These are phyloP conservation scores for Cyrtodaria siliqua DNA, from an alignment of 2,888 invertebrate genomes.

Conservation along the genomic window DNA sequence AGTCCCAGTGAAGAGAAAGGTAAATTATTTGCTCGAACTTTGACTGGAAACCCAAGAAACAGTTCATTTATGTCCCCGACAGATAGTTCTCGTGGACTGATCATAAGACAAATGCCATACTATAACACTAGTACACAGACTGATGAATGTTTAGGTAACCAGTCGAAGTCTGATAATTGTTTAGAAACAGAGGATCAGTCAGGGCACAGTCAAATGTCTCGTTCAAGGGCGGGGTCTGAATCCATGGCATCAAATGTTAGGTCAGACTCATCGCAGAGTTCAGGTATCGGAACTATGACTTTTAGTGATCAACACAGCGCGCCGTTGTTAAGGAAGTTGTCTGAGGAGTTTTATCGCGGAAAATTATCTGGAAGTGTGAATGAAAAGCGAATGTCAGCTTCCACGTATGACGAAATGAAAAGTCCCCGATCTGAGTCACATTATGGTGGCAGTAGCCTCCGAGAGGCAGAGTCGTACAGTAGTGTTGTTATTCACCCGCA, in stretches of 20 bases:
- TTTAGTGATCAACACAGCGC: constrained; percentile 67
- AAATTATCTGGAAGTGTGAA: constrained; percentile 47
- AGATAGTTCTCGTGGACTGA: constrained; percentile 58
- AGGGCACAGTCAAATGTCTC: constrained; percentile 49
- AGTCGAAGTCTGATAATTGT: constrained; percentile 36
- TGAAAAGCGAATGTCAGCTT: constrained; percentile 71
- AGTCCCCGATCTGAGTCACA: constrained; percentile 67
- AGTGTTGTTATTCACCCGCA: constrained; percentile 80
- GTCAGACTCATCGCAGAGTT: constrained; percentile 59
- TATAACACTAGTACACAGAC: constrained; percentile 84
- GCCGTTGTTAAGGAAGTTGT: constrained; percentile 80
- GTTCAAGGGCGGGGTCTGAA: constrained; percentile 26
- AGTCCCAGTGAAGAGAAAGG: constrained; percentile 59
- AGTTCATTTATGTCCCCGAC: constrained; percentile 32
- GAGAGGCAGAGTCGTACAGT: constrained; percentile 78
- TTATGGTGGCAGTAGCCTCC: constrained; percentile 66
- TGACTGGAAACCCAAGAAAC: constrained; percentile 43
- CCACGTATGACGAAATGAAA: constrained; percentile 69
- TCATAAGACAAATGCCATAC: constrained; percentile 79
- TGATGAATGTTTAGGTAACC: constrained; percentile 62
- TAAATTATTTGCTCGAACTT: constrained; percentile 31
- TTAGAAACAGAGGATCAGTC: constrained; percentile 68
- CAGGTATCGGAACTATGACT: constrained; percentile 61
- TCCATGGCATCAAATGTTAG: constrained; percentile 13
- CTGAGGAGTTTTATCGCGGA: constrained; percentile 80